Evolutionary conservation across 2,888 invertebrate species (phyloP).

Genomic region (Acrobeloides nanus): DNA sequence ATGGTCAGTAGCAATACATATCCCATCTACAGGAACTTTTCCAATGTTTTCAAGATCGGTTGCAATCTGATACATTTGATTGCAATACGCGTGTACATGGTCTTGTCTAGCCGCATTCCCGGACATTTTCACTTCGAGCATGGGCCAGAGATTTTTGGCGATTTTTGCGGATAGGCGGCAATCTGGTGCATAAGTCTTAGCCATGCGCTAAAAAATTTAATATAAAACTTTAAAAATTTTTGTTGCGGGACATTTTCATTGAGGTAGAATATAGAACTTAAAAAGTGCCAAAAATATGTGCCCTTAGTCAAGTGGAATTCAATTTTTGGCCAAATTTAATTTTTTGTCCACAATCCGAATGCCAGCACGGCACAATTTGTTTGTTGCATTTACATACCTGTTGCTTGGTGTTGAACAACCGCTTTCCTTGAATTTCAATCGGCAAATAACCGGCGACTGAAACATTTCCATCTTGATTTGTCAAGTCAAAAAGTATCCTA

Average conservation of each 20-base stretch:
- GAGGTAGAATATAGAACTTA: too few relatives aligned
- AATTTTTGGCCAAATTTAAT: too few relatives aligned
- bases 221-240: too few relatives aligned
- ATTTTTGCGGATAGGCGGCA: slow-evolving; percentile 29
- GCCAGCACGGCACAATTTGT: too few relatives aligned
- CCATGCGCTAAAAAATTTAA: slow-evolving; percentile 2
- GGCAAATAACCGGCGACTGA: slow-evolving; percentile 1
- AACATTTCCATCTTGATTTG: background rate
- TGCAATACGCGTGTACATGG: slow-evolving; percentile 20
- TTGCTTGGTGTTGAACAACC: slow-evolving; percentile 13
- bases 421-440: slow-evolving; percentile 6
- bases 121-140: slow-evolving; percentile 28
- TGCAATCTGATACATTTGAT: slow-evolving; percentile 22
- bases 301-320: too few relatives aligned
- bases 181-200: slow-evolving; percentile 10
- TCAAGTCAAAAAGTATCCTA: slow-evolving; percentile 3
- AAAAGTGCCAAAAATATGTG: too few relatives aligned
- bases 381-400: too few relatives aligned
- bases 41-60: slow-evolving; percentile 30
- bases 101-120: slow-evolving; percentile 9
- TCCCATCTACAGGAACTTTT: slow-evolving; percentile 20
- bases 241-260: too few relatives aligned
- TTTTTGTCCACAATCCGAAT: too few relatives aligned
- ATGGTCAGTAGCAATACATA: slow-evolving; percentile 29
- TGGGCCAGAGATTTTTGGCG: slow-evolving; percentile 29